phyloP scores from a whole-genome alignment of 2,113 vertebrate genomes.

The Ictalurus punctatus region DNA sequence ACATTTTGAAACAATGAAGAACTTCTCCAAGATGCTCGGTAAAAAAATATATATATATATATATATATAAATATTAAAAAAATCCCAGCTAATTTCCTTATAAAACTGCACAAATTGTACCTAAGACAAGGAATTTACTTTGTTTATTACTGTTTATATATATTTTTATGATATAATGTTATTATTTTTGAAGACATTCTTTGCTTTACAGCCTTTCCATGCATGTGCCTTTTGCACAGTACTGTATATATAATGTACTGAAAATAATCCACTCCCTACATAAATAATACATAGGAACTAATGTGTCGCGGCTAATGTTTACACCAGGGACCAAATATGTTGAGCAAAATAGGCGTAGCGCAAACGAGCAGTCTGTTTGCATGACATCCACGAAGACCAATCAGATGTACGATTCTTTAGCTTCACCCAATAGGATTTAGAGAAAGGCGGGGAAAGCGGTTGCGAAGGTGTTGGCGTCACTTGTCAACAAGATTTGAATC shows the following conservation, averaged over 20 bases:
- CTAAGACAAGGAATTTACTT: background rate
- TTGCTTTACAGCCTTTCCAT: background rate
- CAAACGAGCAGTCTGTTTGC: background rate
- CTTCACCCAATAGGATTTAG: conserved; percentile 39
- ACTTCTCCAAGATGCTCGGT: background rate
- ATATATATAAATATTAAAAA: no score
- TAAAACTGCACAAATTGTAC: background rate
- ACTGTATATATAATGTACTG: background rate
- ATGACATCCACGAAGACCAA: conserved; percentile 17
- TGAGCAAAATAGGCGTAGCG: conserved; percentile 11
- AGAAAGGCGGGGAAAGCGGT: conserved; percentile 10
- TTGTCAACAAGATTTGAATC: conserved; percentile 47
- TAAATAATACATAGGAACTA: conserved; percentile 11
- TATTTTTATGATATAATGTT: background rate
- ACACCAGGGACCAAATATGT: background rate
- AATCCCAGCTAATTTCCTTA: background rate
- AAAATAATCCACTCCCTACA: background rate
- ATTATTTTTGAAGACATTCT: background rate
- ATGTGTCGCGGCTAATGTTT: background rate
- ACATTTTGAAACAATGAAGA: background rate
- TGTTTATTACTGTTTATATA: background rate
- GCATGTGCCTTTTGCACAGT: background rate
- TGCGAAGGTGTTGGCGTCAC: conserved; percentile 39
- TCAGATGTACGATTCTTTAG: background rate
- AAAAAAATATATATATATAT: no score